Base-by-base conservation (phyloP, 2,888 invertebrate species). In the Galeruca laticollis region DNA sequence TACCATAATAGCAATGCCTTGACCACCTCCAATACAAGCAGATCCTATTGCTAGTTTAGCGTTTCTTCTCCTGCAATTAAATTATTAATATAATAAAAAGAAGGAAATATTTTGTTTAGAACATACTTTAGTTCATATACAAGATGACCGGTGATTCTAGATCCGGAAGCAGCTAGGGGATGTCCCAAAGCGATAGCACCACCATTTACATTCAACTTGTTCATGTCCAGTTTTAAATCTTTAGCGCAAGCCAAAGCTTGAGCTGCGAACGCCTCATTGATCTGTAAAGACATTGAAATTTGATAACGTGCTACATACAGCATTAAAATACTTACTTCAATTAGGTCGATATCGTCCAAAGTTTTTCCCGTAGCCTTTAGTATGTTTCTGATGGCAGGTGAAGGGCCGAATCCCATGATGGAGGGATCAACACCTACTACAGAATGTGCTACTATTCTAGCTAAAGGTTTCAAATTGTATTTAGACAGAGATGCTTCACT, bases 361-460 rank as follows among this genome's bases (percentile, higher is more conserved):
- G 90, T 90, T 82, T 95, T 88, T 60, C 94, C 94, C 56, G 95
- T 89, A 67, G 89, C 89, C 82, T 94, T 93, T 18, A 98, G 89
- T 21, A 98, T 88, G 82, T 93, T 93, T 81, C 92, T 89, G 63
- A 99, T 98, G 20, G 99, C 97, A 0, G 97, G 94, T 20, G 95
- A 97, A 2, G 99, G 99, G 0, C 98, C 98, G 78, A 98, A 93
- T 65, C 98, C 99, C 99, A 99, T 99, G 80, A 99, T 97, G 82
- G 92, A 92, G 52, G 99, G 99, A 79, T 98, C 98, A 56, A 98
- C 98, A 64, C 98, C 98, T 73, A 97, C 95, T 78, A 93, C 89
- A n/a, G 95, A 92, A 87, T 96, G 99, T 49, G 94, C 97, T 9
- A 96, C 93, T 18, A 99, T 87, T 70, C 98, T 90, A 0, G 98